These are phyloP conservation scores for Himalopsyche japonica DNA, from an alignment of 2,888 invertebrate genomes.

Conservation along the genomic window DNA sequence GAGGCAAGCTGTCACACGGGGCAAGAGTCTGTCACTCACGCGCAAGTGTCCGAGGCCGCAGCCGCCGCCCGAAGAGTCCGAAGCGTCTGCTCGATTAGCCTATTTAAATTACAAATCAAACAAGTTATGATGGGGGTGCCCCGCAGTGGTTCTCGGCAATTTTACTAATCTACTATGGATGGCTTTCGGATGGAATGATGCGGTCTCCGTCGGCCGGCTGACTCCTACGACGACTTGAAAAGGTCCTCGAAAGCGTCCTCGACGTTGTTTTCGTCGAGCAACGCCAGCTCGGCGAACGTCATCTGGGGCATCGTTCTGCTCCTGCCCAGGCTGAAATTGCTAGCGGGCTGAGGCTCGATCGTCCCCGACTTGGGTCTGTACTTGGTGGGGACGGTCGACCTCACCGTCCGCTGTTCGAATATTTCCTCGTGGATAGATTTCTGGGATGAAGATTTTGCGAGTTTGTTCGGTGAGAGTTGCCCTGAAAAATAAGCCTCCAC, in stretches of 20 bases:
- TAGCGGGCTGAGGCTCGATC: slow-evolving; percentile 42
- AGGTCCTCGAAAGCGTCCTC: slow-evolving; percentile 88
- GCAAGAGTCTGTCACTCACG: slow-evolving; percentile 52
- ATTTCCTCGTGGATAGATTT: slow-evolving; percentile 45
- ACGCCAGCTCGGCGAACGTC: slow-evolving; percentile 63
- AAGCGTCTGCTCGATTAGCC: neutral
- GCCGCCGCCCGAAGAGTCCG: neutral
- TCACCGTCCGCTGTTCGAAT: neutral
- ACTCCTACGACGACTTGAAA: slow-evolving; percentile 56
- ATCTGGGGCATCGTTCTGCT: slow-evolving; percentile 80
- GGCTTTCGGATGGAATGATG: slow-evolving; percentile 37
- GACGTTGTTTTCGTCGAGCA: slow-evolving; percentile 78
- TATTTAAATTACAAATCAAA: slow-evolving; percentile 38
- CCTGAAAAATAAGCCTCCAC: slow-evolving; percentile 74
- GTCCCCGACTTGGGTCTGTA: slow-evolving; percentile 47
- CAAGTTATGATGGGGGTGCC: slow-evolving; percentile 24
- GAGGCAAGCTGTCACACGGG: slow-evolving; percentile 50
- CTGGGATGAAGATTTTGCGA: slow-evolving; percentile 44
- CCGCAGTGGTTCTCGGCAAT: neutral
- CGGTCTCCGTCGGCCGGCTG: slow-evolving; percentile 1
- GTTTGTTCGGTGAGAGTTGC: slow-evolving; percentile 50
- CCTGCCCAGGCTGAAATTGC: slow-evolving; percentile 64
- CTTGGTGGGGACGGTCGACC: slow-evolving; percentile 42
- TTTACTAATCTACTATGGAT: slow-evolving; percentile 33
- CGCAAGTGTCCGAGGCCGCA: neutral